Base-by-base conservation (phyloP, 2,113 vertebrate species). In the Sinocyclocheilus anophthalmus region DNA sequence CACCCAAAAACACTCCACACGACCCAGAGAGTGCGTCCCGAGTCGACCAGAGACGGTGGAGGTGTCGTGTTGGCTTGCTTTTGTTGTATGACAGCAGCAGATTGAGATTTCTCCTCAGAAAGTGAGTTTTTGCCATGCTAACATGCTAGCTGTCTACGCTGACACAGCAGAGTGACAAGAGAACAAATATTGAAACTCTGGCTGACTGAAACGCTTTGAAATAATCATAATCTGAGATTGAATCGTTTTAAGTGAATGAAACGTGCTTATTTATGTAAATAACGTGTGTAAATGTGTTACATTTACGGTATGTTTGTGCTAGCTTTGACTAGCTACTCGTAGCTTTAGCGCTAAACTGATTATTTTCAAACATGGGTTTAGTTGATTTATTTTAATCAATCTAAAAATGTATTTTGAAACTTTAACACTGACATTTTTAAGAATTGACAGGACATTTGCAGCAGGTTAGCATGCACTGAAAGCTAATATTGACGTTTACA, bases 121-220 rank as follows among this genome's bases (percentile, higher is more conserved):
- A 83, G 81, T 83, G 67, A 83, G 81, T 83, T 83, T 70, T 14
- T 14, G 30, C 57, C 50, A 42, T 24, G 81, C 81, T 83, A 83
- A n/a, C 30, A 24, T 24, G 81, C 50, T 83, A 83, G 65, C 45
- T 5, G 67, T 22, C 42, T 30, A 3, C 13, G 81, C 67, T 70
- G 73, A 72, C 26, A 70, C 45, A 33, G 5, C 67, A 57, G 20
- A 73, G 57, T 83, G 45, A 30, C 76, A 82, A 69, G 20, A 33
- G 24, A 10, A 2, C 48, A 67, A 83, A 57, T 22, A 12, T 42
- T 11, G 16, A 37, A 2, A 3, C 63, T 8, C 20, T 33, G 0
- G 30, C 30, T 53, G 10, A 12, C 63, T 5, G 16, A 37, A 5
- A 3, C 16, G 9, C 63, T 22, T 10, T 50, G 7, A 50, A 50